These are phyloP conservation scores for Venturia canescens DNA, from an alignment of 1,140 invertebrate species.

Conservation along the genomic window DNA sequence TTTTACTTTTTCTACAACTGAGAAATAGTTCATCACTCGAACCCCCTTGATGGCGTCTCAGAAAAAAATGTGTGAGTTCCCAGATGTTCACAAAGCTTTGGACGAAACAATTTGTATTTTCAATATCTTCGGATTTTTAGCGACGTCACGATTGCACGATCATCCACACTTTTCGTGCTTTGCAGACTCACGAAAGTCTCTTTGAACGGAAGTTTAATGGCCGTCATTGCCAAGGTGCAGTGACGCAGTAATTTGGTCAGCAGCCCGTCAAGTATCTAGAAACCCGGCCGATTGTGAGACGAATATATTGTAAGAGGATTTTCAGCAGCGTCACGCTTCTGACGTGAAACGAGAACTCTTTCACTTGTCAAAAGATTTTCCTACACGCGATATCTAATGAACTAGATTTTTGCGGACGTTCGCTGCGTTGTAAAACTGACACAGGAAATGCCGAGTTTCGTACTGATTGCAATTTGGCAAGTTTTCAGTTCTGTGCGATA, in stretches of 20 bases:
- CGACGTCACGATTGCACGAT: background rate
- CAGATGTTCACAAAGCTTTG: too few species aligned
- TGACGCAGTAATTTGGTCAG: background rate
- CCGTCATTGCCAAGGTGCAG: background rate
- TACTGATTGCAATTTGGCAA: conserved; percentile 22
- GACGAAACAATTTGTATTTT: too few species aligned
- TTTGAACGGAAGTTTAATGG: background rate
- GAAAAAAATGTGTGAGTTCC: too few species aligned
- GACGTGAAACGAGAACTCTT: background rate
- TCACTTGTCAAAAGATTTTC: background rate
- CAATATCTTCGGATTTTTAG: background rate
- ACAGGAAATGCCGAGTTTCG: background rate
- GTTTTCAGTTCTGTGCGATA: background rate
- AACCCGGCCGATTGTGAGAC: background rate
- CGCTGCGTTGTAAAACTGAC: background rate
- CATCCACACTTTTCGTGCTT: background rate
- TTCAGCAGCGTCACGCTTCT: background rate
- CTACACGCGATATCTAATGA: background rate
- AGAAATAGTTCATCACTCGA: too few species aligned
- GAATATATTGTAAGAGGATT: background rate
- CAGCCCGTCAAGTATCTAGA: background rate
- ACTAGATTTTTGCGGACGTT: conserved; percentile 4
- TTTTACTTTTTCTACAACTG: too few species aligned
- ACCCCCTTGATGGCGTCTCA: too few species aligned
- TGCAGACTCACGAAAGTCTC: background rate